Evolutionary conservation across 2,888 invertebrate genomes (phyloP).

Genomic region (Mythimna loreyi): DNA sequence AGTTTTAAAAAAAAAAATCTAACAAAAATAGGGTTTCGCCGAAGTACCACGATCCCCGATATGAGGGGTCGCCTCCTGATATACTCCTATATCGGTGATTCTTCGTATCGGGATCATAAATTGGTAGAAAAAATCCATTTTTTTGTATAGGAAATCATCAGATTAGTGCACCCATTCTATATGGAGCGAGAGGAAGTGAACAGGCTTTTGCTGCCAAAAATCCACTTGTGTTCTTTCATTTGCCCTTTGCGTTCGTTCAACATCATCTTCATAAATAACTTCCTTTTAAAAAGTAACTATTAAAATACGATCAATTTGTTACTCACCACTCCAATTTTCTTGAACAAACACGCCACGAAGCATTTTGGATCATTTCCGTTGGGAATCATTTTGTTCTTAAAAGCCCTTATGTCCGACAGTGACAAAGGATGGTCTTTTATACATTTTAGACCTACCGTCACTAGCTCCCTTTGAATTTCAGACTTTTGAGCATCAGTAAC

Average conservation of each 20-base stretch:
- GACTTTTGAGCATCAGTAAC: conserved; percentile 71
- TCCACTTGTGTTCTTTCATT: too few species aligned
- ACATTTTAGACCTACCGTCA: conserved; percentile 73
- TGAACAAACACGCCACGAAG: conserved; percentile 77
- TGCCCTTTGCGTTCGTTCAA: too few species aligned
- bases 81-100: too few species aligned
- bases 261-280: background rate
- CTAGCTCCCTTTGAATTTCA: conserved; percentile 71
- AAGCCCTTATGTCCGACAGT: conserved; percentile 70
- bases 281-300: background rate
- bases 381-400: conserved; percentile 75
- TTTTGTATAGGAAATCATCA: too few species aligned
- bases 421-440: conserved; percentile 74
- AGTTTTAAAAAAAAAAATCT: too few species aligned
- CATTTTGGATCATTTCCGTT: conserved; percentile 74
- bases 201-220: too few species aligned
- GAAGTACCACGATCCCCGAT: background rate
- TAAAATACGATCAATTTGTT: background rate
- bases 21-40: background rate
- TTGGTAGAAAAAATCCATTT: too few species aligned
- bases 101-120: too few species aligned
- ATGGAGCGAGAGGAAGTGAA: too few species aligned
- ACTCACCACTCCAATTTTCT: conserved; percentile 78
- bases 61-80: too few species aligned
- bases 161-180: too few species aligned